Base-by-base conservation (phyloP, 2,888 invertebrate genomes). In the Girardia tigrina region DNA sequence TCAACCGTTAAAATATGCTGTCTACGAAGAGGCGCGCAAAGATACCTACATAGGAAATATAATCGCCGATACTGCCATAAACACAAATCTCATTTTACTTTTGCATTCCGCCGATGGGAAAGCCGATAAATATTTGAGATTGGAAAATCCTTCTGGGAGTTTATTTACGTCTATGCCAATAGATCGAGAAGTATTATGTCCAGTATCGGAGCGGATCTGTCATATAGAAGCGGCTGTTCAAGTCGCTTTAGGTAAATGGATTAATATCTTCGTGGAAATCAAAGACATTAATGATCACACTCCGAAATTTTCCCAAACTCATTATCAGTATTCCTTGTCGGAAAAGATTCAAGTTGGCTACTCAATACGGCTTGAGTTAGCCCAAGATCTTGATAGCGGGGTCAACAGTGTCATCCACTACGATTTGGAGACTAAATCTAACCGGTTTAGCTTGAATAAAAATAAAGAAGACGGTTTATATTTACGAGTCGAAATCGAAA, bases 271-370 rank as follows among this genome's bases (percentile, higher is more conserved):
- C 26, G 26, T 71, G 4, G 28, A 28, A 28, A 71, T 71, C 4
- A 27, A 71, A 23, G 71, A 71, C n/a, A 71, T 71, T 20, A 71
- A 71, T n/a, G 71, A 71, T 71, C 71, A 71, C 28, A 23, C 6
- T 28, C 71, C 71, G 28, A 71, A 71, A 28, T 71, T 71, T 71
- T n/a, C 56, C 23, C 56, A 56, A 56, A 23, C n/a, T n/a, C 56
- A 56, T 6, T 56, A 56, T 56, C 56, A 56, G n/a, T 56, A 56
- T 56, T 56, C 23, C n/a, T 20, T 56, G 23, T 56, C 56, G n/a
- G 56, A 56, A 56, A 56, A 56, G 8, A 56, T 23, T 56, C 20
- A 56, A 56, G 8, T 23, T 4, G 56, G 56, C 23, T 56, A 56
- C n/a, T n/a, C 23, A 4, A 8, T 56, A 2, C n/a, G 56, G n/a